Base-by-base conservation (phyloP, 2,888 invertebrate genomes). In the Cyclophora punctaria region DNA sequence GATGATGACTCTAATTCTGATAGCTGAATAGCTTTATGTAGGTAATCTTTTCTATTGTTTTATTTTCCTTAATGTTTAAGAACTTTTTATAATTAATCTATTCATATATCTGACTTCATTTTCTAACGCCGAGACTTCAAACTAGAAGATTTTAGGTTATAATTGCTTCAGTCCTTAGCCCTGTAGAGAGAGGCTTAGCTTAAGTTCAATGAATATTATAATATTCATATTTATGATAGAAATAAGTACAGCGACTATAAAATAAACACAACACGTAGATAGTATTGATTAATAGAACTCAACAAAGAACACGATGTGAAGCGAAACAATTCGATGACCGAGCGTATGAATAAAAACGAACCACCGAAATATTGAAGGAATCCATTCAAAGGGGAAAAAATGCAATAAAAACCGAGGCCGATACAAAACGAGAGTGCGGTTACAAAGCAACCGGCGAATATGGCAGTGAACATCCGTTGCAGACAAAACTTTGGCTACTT, bases 401-500 rank as follows among this genome's bases (percentile, higher is more conserved):
- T 83, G 86, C 83, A 87, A 87, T 86, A 87, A 87, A 84, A 86
- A 69, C 72, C 75, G 69, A 69, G 73, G 75, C 75, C 80, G 75
- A 83, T 81, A 82, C 83, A 82, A 77, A 81, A 79, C 75, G 80
- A 81, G 80, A 80, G 86, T 83, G 83, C 80, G 84, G 83, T 82
- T 84, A 82, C 83, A 86, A 87, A 88, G 85, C 83, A 82, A 85
- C 83, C 77, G 80, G 80, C 84, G 88, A 83, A 84, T 86, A 86
- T 85, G 88, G 83, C 81, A 80, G 78, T 81, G 80, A 86, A 83
- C 83, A 83, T 83, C 85, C 83, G 85, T 70, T 78, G 80, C 86
- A 86, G 83, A 86, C 88, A 84, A 86, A 86, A 83, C 84, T 88
- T 81, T 67, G 82, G 77, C 85, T 87, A 89, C 85, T 89, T 88